These are phyloP conservation scores for Anabacerthia variegaticeps DNA, from an alignment of 2,797 vertebrate species.

Conservation along the genomic window DNA sequence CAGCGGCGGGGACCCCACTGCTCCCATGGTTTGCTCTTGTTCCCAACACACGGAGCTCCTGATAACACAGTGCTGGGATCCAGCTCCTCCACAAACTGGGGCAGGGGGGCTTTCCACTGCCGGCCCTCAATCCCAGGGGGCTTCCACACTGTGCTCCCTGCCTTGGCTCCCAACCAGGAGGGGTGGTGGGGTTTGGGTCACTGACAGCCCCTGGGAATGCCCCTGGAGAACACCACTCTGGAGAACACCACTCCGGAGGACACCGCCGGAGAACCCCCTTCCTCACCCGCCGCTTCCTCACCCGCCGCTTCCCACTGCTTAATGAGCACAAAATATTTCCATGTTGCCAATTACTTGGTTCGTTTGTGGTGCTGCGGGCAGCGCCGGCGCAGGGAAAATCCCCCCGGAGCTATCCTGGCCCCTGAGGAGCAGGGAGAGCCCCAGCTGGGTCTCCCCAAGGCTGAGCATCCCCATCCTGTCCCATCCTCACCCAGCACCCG, in stretches of 20 bases:
- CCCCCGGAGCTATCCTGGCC: background rate
- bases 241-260: background rate
- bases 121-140: background rate
- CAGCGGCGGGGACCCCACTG: rapidly evolving
- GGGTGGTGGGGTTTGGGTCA: background rate
- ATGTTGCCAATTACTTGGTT: slow-evolving; percentile 72
- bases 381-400: background rate
- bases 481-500: rapidly evolving
- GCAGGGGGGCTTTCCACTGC: rapidly evolving
- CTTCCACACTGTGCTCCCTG: rapidly evolving
- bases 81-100: background rate
- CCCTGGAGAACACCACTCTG: background rate
- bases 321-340: slow-evolving; percentile 71
- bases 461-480: background rate
- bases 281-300: background rate
- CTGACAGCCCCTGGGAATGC: background rate
- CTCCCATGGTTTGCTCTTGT: rapidly evolving
- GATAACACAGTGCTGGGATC: rapidly evolving
- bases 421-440: background rate
- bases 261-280: rapidly evolving
- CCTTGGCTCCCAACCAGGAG: background rate
- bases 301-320: slow-evolving; percentile 4
- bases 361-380: slow-evolving; percentile 52
- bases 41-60: rapidly evolving
- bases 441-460: rapidly evolving